A percentile compares a stretch with the other conserved stretches of the same genome.
These are phyloP conservation scores for Opisthocomus hoazin DNA, from an alignment of 2,113 vertebrate species.

Conservation along the genomic window DNA sequence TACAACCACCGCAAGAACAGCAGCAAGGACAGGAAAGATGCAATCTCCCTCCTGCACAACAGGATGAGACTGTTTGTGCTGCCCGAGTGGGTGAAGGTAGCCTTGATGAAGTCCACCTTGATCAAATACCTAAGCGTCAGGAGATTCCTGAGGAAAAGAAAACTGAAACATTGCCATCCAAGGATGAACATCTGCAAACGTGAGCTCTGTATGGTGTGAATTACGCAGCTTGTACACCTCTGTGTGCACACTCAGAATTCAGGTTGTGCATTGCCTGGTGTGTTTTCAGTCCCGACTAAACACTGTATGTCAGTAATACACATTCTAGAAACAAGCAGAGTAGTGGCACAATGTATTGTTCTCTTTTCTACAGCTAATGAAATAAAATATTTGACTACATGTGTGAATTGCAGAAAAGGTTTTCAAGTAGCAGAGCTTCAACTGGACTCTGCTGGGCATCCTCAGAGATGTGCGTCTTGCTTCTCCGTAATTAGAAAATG, in stretches of 20 bases:
- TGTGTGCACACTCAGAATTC: not conserved
- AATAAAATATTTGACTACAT: not conserved
- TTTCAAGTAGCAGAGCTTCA: not conserved
- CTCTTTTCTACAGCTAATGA: not conserved
- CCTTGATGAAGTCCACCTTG: not conserved
- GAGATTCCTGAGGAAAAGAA: not conserved
- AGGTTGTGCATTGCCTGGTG: not conserved
- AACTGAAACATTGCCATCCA: conserved; percentile 30
- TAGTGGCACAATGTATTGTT: not conserved
- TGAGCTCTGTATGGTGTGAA: conserved; percentile 66
- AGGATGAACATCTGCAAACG: conserved; percentile 66
- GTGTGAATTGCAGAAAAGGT: not conserved
- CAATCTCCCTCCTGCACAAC: conserved; percentile 43
- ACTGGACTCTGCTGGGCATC: not conserved
- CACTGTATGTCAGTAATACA: not conserved
- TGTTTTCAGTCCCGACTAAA: not conserved
- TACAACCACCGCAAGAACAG: not conserved
- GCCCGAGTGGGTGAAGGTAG: not conserved
- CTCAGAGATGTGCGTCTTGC: not conserved
- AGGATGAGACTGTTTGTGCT: conserved; percentile 69
- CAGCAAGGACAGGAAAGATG: conserved; percentile 59
- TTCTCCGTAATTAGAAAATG: not conserved
- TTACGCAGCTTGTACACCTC: not conserved
- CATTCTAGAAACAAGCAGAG: not conserved
- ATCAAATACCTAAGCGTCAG: conserved; percentile 13